phyloP scores from a whole-genome alignment of 1,140 invertebrate species.

The Pseudomyrmex pallidus region DNA sequence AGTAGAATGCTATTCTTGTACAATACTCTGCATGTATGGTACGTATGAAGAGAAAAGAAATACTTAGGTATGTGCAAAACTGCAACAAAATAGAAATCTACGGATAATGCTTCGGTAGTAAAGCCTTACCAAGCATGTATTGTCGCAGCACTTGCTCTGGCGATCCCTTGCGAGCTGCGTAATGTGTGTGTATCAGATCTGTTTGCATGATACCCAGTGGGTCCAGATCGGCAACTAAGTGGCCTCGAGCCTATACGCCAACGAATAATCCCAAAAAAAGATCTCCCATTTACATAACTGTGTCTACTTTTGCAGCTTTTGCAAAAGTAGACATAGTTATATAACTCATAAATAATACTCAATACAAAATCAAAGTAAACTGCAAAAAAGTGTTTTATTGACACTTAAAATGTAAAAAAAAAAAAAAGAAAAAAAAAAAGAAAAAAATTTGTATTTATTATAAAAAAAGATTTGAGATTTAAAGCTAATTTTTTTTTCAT shows the following conservation, averaged over 20 bases:
- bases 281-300: constrained; percentile 76
- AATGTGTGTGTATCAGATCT: constrained; percentile 87
- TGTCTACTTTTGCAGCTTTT: constrained; percentile 48
- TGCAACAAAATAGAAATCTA: constrained; percentile 57
- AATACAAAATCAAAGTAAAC: too few species aligned
- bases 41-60: constrained; percentile 45
- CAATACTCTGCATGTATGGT: constrained; percentile 47
- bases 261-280: constrained; percentile 77
- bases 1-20: constrained; percentile 25
- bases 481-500: background rate
- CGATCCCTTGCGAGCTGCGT: constrained; percentile 86
- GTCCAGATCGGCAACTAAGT: constrained; percentile 97
- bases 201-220: constrained; percentile 93
- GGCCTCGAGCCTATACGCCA: constrained; percentile 94
- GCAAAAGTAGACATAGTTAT: constrained; percentile 9
- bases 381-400: too few species aligned
- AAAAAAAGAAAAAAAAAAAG: too few species aligned
- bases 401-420: background rate
- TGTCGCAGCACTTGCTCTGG: constrained; percentile 89
- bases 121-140: constrained; percentile 88
- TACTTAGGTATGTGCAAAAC: background rate
- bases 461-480: background rate
- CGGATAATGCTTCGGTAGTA: constrained; percentile 74
- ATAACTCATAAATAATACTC: too few species aligned
- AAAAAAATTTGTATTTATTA: background rate